A percentile compares a stretch with the other conserved stretches of the same genome.
phyloP scores from a whole-genome alignment of 2,797 vertebrate genomes.

The Poecile montanus region DNA sequence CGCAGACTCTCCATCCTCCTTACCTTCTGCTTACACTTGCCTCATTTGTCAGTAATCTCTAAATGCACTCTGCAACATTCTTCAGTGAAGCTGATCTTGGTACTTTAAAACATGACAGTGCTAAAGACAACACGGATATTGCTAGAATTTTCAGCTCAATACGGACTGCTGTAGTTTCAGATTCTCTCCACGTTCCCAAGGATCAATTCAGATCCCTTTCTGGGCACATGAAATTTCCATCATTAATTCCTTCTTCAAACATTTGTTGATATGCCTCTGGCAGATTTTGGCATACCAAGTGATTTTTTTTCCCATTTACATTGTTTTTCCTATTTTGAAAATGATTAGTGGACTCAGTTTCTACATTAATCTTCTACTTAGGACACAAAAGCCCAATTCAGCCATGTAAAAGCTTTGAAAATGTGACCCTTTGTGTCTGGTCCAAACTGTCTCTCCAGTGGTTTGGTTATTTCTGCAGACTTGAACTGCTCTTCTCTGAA shows the following conservation, averaged over 20 bases:
- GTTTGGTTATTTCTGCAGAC: slow-evolving; percentile 51
- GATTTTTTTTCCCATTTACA: slow-evolving; percentile 28
- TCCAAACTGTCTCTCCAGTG: slow-evolving; percentile 36
- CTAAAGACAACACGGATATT: neutral
- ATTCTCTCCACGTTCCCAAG: neutral
- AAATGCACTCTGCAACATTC: neutral
- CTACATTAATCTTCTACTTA: slow-evolving; percentile 30
- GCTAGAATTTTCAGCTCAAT: neutral
- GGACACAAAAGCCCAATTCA: slow-evolving; percentile 17
- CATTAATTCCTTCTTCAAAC: neutral
- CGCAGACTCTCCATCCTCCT: neutral
- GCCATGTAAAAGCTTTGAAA: slow-evolving; percentile 20
- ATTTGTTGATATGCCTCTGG: slow-evolving; percentile 24
- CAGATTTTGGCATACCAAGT: neutral
- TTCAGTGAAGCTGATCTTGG: neutral
- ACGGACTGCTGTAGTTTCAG: neutral
- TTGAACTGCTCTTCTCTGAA: slow-evolving; percentile 36
- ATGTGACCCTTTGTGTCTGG: slow-evolving; percentile 21
- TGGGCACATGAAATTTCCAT: slow-evolving; percentile 12
- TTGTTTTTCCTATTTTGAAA: slow-evolving; percentile 40
- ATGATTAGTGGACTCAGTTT: neutral
- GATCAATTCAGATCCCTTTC: slow-evolving; percentile 13
- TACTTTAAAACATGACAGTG: neutral
- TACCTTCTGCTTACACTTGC: neutral
- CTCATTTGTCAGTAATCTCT: neutral